Evolutionary conservation across 2,888 invertebrate species (phyloP), one percentile per base, ranked within the genome.

Genomic region (Hydriomena furcata): DNA sequence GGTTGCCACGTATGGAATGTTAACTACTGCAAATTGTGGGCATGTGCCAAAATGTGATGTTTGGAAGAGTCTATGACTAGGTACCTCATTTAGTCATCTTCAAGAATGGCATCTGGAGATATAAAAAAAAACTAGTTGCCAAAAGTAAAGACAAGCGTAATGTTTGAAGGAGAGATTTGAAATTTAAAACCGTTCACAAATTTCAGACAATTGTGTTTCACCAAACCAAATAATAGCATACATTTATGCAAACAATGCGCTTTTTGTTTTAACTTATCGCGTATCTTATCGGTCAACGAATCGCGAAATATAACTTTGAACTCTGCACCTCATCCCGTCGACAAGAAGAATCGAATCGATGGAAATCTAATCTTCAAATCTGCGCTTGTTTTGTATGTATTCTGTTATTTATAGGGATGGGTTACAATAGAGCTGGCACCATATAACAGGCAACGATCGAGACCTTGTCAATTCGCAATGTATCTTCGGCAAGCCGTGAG

Each of bases 351-450:
- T 83, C 76, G 61, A 55, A 50, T 60, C 65, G 71, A 75, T 76
- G 73, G 61, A 60, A 74, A 87, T 88, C 84, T 88, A 82, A 86
- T 87, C 88, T 79, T 60, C 50, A 51, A 74, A 85, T 87, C 86
- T 82, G 74, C 60, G 76, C 78, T 79, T 75, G 81, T 83, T 82
- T 76, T 73, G 71, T 71, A 71, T 70, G 65, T 63, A 58, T 61
- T 63, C 54, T 55, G 63, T 72, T 68, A 75, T 64, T 73, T 69
- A 73, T 59, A 60, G 54, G 57, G 61, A 65, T 65, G 47, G 41
- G 47, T 41, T 43, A 60, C 60, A 62, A 60, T 60, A 51, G 60
- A 46, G 41, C 52, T 55, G 53, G 61, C 58, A 65, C 60, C 52
- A 56, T 64, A 64, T 69, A 52, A 65, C 65, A 66, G 69, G 68